Evolutionary conservation across 2,113 vertebrate genomes (phyloP).

Genomic region (Pitta sordida): DNA sequence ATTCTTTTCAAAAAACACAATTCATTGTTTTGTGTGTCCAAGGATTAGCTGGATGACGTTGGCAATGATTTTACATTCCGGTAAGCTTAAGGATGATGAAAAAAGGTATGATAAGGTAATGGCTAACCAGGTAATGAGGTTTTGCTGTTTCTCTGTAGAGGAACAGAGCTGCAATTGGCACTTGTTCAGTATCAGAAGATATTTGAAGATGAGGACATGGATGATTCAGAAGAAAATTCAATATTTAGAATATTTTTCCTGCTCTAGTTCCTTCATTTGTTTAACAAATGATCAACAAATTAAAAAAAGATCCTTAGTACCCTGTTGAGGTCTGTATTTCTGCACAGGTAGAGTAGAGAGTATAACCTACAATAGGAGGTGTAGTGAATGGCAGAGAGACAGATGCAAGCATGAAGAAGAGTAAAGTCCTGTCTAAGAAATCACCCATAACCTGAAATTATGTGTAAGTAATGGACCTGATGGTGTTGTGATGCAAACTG

Average conservation of each 20-base stretch:
- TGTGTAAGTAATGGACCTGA: conserved; percentile 45
- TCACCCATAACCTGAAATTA: conserved; percentile 47
- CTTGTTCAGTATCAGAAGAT: not conserved
- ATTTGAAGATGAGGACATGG: not conserved
- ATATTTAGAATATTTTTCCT: not conserved
- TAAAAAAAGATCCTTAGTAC: not conserved
- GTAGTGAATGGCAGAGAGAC: not conserved
- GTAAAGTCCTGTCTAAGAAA: conserved; percentile 24
- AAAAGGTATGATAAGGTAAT: not conserved
- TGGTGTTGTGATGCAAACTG: not conserved
- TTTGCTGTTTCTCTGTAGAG: not conserved
- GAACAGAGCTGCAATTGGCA: not conserved
- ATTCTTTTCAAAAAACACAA: not conserved
- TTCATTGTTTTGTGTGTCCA: not conserved
- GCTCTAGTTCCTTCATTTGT: not conserved
- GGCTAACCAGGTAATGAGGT: not conserved
- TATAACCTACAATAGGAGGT: not conserved
- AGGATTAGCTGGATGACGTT: not conserved
- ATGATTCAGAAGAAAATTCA: not conserved
- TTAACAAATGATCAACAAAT: no score
- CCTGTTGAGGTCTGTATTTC: not conserved
- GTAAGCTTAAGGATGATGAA: not conserved
- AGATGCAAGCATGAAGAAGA: not conserved
- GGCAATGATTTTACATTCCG: not conserved
- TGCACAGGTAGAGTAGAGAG: not conserved